Conservation (phyloP, 2,888 invertebrate species). For the Pollenia angustigena region DNA sequence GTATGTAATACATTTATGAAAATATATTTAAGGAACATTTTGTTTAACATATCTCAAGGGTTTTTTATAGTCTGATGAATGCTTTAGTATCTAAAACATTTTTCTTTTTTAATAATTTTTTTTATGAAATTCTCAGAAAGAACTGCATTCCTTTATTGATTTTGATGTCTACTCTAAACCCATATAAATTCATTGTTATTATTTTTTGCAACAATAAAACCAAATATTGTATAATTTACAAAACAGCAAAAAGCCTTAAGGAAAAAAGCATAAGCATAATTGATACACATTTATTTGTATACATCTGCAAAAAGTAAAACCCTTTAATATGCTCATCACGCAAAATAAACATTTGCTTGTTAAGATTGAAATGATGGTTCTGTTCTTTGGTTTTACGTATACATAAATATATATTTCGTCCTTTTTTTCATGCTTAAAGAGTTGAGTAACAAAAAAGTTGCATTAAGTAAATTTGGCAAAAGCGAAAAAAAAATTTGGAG, state of each 20-base stretch:
- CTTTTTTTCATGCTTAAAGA: neutral
- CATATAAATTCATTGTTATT: neutral
- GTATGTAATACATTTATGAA: no score
- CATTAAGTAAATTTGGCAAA: constrained; percentile 19
- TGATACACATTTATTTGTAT: no score
- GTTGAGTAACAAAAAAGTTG: constrained; percentile 10
- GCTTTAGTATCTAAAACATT: no score
- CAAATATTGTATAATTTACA: constrained; percentile 14
- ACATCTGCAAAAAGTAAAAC: no score
- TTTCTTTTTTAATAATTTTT: neutral
- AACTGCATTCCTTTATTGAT: neutral
- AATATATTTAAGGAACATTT: no score
- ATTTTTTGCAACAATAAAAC: neutral
- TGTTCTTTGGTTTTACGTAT: neutral
- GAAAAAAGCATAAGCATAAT: no score
- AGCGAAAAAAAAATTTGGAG: neutral
- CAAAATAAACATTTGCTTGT: constrained; percentile 60
- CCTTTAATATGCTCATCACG: constrained; percentile 60
- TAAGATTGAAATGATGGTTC: constrained; percentile 9
- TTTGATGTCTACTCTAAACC: neutral
- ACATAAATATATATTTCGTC: neutral
- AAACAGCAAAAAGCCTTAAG: neutral
- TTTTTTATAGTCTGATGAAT: neutral
- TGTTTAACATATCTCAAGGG: neutral
- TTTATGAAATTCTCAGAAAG: neutral